These are phyloP conservation scores for Trachelus stipa DNA, from an alignment of 2,888 invertebrate genomes.

Conservation along the genomic window DNA sequence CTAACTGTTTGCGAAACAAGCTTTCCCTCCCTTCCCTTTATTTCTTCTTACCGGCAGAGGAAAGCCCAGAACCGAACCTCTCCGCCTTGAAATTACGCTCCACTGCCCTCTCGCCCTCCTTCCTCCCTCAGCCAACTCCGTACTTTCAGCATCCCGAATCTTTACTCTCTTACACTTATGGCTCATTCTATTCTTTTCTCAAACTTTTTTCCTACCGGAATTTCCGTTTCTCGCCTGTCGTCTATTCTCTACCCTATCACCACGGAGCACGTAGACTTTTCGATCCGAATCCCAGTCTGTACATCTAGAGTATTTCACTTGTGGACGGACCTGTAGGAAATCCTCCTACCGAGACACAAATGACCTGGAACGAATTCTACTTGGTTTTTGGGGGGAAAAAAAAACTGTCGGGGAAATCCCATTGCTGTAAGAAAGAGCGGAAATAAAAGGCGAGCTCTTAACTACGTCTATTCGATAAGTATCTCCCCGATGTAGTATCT, in stretches of 20 bases:
- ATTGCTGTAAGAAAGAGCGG: neutral
- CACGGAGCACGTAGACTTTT: neutral
- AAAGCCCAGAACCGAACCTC: slow-evolving; percentile 15
- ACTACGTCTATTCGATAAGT: slow-evolving; percentile 26
- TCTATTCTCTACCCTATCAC: neutral
- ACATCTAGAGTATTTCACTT: neutral
- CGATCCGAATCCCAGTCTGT: neutral
- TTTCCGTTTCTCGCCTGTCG: neutral
- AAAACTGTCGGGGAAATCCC: slow-evolving; percentile 1
- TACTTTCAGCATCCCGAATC: slow-evolving; percentile 30
- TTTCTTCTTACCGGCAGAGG: slow-evolving; percentile 15
- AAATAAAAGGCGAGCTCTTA: slow-evolving; percentile 8
- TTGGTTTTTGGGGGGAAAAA: slow-evolving; percentile 13
- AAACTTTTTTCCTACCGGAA: slow-evolving; percentile 20
- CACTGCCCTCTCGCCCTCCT: slow-evolving; percentile 29
- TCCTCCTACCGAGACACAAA: slow-evolving; percentile 22
- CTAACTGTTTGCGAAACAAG: slow-evolving; percentile 66
- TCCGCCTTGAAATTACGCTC: slow-evolving; percentile 10
- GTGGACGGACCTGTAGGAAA: neutral
- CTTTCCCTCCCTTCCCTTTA: slow-evolving; percentile 37
- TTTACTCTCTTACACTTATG: slow-evolving; percentile 12
- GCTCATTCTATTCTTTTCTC: slow-evolving; percentile 13
- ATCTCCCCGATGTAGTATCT: slow-evolving; percentile 15
- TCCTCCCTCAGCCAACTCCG: slow-evolving; percentile 16
- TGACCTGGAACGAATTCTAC: slow-evolving; percentile 28